Base-by-base conservation (phyloP, 2,797 vertebrate species). In the Enteromius treurensis region DNA sequence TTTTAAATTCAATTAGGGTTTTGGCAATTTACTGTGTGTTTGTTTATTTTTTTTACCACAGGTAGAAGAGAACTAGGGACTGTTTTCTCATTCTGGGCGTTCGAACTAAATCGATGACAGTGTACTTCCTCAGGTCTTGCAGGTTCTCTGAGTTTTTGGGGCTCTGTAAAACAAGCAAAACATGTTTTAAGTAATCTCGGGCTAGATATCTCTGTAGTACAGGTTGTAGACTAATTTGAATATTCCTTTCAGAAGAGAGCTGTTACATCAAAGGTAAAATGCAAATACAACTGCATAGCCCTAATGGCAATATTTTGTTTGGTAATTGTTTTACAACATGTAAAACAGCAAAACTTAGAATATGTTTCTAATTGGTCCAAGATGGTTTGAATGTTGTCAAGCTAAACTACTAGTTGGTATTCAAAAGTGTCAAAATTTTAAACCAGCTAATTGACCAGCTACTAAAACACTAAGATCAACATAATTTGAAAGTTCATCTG, bases 51-150 rank as follows among this genome's bases (percentile, higher is more conserved):
- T 45, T 79, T 92, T 80, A 94, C 93, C 93, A 94, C 13, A 94
- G 87, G 84, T 94, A 94, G 69, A 94, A 93, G 11, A 93, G 77
- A 21, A 93, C 90, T 73, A 94, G 65, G 3, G 93, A 92, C 47
- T 90, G 90, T 79, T 84, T 93, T 89, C 93, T 93, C 91, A 94
- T 93, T 51, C 40, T 91, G 3, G 93, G 92, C 1, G 93, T 94
- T 68, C 92, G 91, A 67, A 94, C 65, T 0, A 94, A 92, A 87
- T 93, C 93, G 1, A 92, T 1, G 49, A 92, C 82, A 0, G 91
- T 90, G 82, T 92, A 45, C 21, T 88, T 93, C 58, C 68, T 90
- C 81, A 79, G 88, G 23, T 71, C 15, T 21, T 68, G 68, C 1
- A 42, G 45, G 58, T 83, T 89, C 83, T 80, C 79, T 2, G 78